Evolutionary conservation across 2,113 vertebrate genomes (phyloP).

Genomic region (Pterocles orientalis): DNA sequence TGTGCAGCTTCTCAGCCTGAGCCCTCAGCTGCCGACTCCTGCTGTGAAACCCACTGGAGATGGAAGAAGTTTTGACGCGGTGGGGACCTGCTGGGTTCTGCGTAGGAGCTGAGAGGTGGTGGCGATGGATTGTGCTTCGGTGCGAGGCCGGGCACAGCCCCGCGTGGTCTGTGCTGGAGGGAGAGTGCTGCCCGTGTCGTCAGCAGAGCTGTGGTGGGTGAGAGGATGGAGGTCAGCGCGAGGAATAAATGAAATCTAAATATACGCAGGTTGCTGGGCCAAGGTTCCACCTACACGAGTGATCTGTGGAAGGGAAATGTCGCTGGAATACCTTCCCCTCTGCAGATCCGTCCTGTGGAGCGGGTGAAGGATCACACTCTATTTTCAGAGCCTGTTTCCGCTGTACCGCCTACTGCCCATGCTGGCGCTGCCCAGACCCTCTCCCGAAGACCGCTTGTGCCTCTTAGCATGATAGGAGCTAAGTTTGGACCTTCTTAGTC

Average conservation of each 20-base stretch:
- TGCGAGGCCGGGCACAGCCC: neutral
- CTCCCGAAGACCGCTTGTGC: neutral
- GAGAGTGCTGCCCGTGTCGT: rapidly evolving
- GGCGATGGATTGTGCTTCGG: rapidly evolving
- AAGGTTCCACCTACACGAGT: neutral
- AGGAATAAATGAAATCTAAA: neutral
- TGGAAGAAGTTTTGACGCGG: neutral
- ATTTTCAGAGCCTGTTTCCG: neutral
- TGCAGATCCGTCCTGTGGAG: neutral
- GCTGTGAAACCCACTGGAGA: neutral
- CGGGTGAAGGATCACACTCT: neutral
- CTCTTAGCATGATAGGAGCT: neutral
- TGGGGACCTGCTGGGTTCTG: neutral
- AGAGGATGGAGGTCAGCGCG: neutral
- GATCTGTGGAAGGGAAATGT: neutral
- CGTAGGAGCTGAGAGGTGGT: neutral
- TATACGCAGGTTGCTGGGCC: neutral
- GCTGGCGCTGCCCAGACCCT: neutral
- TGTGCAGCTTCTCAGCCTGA: neutral
- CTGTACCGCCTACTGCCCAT: neutral
- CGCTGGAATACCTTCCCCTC: neutral
- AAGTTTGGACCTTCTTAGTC: neutral
- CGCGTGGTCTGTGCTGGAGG: rapidly evolving
- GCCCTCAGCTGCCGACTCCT: rapidly evolving
- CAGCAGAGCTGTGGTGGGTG: rapidly evolving